Evolutionary conservation across 1,140 invertebrate genomes (phyloP).

Genomic region (Penaeus chinensis): DNA sequence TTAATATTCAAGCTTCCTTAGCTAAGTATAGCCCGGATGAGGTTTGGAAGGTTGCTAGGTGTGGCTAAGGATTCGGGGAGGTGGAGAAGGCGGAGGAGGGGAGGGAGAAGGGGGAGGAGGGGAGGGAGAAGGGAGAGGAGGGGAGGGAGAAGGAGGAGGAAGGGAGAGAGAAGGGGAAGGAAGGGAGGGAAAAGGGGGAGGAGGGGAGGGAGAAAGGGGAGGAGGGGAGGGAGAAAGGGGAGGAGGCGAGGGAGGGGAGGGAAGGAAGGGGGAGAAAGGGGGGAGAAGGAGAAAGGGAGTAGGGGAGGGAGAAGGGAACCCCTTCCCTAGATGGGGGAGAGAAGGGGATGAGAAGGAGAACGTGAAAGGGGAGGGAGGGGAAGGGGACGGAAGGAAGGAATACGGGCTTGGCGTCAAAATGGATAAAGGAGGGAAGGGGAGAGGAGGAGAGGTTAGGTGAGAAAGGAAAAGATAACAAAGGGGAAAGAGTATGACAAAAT

Average conservation of each 20-base stretch:
- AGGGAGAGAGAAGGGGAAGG: background rate
- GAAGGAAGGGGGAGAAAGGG: background rate
- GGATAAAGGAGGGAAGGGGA: slow-evolving; percentile 33
- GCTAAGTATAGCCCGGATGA: too few relatives aligned
- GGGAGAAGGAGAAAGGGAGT: background rate
- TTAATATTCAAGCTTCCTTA: too few relatives aligned
- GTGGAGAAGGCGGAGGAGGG: background rate
- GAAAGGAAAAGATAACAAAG: background rate
- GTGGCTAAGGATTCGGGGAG: background rate
- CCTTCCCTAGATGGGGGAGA: background rate
- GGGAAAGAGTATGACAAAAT: too few relatives aligned
- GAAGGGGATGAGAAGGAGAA: background rate
- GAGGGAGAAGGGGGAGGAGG: background rate
- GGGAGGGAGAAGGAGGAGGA: background rate
- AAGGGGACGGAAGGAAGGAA: slow-evolving; percentile 13
- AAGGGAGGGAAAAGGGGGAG: background rate
- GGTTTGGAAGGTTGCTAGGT: background rate
- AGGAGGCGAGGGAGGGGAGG: background rate
- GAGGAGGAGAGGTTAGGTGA: slow-evolving; percentile 33
- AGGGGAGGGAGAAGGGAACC: background rate
- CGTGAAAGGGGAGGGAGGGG: slow-evolving; percentile 9
- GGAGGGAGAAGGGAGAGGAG: background rate
- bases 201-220: background rate
- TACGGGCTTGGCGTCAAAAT: background rate
- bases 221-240: too few relatives aligned